Evolutionary conservation across 1,140 invertebrate species (phyloP), one percentile per base, ranked within the genome.

Genomic region (Mizuhopecten yessoensis): DNA sequence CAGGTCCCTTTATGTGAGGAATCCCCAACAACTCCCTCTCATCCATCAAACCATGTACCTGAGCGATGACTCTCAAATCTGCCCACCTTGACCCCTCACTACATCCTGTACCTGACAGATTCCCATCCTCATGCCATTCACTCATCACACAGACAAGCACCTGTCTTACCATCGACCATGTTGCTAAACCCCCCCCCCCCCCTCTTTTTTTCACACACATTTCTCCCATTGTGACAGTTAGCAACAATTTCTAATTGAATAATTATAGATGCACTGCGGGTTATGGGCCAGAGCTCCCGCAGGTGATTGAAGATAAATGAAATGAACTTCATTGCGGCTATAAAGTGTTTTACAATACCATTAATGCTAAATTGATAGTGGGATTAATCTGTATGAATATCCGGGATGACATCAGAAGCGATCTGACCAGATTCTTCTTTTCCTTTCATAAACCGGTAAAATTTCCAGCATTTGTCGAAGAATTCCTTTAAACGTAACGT

Each of bases 221-320:
- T 75, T 75, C 2, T 75, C n/a, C n/a, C 29, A 75, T 75, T 75
- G 57, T 75, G 57, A 75, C 57, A 75, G 57, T 29, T 75, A 75
- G 5, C 15, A 29, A 75, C 57, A 75, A 75, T 29, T 75, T 75
- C 57, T 75, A 75, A 75, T 75, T 75, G 57, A 75, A 75, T 75
- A 75, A 75, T 75, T 29, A 75, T 75, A 17, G n/a, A 29, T 75
- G 23, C 23, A 29, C 57, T 29, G 57, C 1, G 57, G 23, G 23
- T 75, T 75, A 75, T 75, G 57, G 23, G 23, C 57, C 17, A 3
- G 23, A 75, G 57, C 57, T 29, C 9, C 23, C 11, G 57, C 57
- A 75, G 57, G 57, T 75, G 57, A 75, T 75, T 75, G 57, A 75
- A 75, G 57, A 75, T 75, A 75, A 75, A 75, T 75, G 57, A 75